These are phyloP conservation scores for Perithous albicinctus DNA, from an alignment of 2,888 invertebrate genomes.

Conservation along the genomic window DNA sequence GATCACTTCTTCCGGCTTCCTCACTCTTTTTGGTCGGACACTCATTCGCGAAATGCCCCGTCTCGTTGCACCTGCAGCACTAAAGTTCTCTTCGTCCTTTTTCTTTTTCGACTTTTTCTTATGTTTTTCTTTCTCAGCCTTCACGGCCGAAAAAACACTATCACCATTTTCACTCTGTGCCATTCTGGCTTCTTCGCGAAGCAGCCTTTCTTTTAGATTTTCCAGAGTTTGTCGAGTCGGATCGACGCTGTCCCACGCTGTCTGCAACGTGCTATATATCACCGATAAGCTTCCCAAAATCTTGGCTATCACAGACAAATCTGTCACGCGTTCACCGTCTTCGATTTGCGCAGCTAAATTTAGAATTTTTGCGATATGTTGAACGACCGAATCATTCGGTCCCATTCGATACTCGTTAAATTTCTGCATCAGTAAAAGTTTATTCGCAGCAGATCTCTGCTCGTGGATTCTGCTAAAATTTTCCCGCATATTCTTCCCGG, in stretches of 20 bases:
- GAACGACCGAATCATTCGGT: constrained; percentile 65
- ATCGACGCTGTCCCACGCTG: constrained; percentile 70
- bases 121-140: not conserved
- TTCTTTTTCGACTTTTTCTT: not conserved
- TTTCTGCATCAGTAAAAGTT: constrained; percentile 65
- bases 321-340: constrained; percentile 68
- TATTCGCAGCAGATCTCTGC: constrained; percentile 71
- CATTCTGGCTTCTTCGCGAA: constrained; percentile 35
- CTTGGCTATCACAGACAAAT: constrained; percentile 69
- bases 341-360: constrained; percentile 68
- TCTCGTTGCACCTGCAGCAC: constrained; percentile 57
- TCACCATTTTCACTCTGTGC: constrained; percentile 25
- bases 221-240: constrained; percentile 57
- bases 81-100: too few species aligned
- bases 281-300: constrained; percentile 70
- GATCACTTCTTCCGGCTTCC: not conserved
- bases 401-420: constrained; percentile 70
- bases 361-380: constrained; percentile 67
- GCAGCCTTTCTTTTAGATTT: constrained; percentile 53
- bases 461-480: constrained; percentile 69
- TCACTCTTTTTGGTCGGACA: constrained; percentile 37
- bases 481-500: constrained; percentile 71
- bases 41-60: constrained; percentile 56
- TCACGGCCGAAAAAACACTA: constrained; percentile 8
- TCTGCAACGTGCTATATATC: constrained; percentile 68